phyloP scores from a whole-genome alignment of 2,113 vertebrate genomes.

The Dicerorhinus sumatrensis region DNA sequence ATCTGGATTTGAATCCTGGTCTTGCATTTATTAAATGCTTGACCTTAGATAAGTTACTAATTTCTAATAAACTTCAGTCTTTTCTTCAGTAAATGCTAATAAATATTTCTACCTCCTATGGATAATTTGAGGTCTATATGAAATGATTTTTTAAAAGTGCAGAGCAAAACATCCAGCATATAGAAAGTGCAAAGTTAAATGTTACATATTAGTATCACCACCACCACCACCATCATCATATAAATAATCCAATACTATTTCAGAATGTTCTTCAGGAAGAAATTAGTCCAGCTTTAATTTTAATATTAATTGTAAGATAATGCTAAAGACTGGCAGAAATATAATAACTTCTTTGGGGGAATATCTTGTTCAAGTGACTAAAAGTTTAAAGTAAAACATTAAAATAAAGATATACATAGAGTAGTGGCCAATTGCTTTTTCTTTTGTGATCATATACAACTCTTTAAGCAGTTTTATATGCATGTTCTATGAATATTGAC shows the following conservation, averaged over 20 bases:
- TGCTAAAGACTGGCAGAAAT: neutral
- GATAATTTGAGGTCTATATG: neutral
- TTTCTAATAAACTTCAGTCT: neutral
- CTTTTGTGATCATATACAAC: neutral
- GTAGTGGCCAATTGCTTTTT: neutral
- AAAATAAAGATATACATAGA: neutral
- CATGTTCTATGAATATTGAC: neutral
- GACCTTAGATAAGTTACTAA: neutral
- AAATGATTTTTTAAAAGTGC: neutral
- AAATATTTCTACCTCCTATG: neutral
- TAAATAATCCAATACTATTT: neutral
- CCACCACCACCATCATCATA: neutral
- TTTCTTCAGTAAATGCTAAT: slow-evolving; percentile 16
- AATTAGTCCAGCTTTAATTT: neutral
- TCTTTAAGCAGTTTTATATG: neutral
- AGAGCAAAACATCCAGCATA: neutral
- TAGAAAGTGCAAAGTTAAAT: neutral
- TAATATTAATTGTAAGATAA: neutral
- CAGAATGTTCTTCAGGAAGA: neutral
- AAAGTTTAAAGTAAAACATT: neutral
- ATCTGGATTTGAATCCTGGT: neutral
- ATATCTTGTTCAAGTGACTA: neutral
- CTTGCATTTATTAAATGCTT: neutral
- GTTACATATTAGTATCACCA: neutral
- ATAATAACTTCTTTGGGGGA: neutral